phyloP scores from a whole-genome alignment of 1,140 invertebrate species.

The Trichogramma pretiosum region DNA sequence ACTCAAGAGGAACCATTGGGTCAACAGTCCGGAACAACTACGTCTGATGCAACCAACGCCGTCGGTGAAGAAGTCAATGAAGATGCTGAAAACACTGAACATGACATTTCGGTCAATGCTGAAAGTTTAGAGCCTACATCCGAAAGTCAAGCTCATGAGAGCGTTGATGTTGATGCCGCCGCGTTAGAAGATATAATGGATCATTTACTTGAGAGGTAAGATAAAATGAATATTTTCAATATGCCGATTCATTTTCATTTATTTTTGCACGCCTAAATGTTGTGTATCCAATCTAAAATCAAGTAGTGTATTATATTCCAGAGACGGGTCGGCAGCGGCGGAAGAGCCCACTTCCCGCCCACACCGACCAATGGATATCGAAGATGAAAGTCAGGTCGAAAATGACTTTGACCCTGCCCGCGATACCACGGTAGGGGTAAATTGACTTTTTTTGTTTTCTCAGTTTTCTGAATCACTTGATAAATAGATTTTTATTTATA shows the following conservation, averaged over 20 bases:
- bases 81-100: slow-evolving; percentile 57
- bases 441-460: slow-evolving; percentile 13
- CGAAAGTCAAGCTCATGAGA: slow-evolving; percentile 45
- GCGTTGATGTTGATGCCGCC: slow-evolving; percentile 47
- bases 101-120: slow-evolving; percentile 54
- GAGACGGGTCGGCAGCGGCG: slow-evolving; percentile 38
- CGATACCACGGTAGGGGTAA: slow-evolving; percentile 41
- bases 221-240: no score
- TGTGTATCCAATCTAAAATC: slow-evolving; percentile 34
- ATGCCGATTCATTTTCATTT: slow-evolving; percentile 6
- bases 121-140: slow-evolving; percentile 52
- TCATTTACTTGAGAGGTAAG: slow-evolving; percentile 54
- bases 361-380: slow-evolving; percentile 43
- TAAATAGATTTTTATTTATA: background rate
- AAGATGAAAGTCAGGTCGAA: slow-evolving; percentile 40
- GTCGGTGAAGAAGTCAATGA: slow-evolving; percentile 60
- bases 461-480: background rate
- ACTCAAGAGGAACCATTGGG: slow-evolving; percentile 35
- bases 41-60: slow-evolving; percentile 48
- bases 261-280: no score
- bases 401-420: slow-evolving; percentile 40
- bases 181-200: slow-evolving; percentile 63
- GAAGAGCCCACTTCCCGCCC: slow-evolving; percentile 39
- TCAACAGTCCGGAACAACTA: slow-evolving; percentile 46
- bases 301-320: slow-evolving; percentile 43